Evolutionary conservation across 1,140 invertebrate species (phyloP).

Genomic region (Thalassaphorura encarpata): DNA sequence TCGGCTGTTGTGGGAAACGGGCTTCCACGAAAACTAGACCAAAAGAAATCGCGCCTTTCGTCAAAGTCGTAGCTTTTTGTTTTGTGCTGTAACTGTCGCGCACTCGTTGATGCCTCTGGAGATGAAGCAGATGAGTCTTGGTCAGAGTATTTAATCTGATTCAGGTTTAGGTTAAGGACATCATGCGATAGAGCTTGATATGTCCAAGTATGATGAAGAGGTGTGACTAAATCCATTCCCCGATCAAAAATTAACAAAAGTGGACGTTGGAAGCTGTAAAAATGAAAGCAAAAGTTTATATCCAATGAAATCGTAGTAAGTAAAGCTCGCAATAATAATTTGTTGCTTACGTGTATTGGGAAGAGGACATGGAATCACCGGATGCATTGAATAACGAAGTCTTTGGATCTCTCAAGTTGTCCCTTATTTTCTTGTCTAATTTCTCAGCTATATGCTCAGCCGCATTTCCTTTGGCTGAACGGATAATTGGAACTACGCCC

Average conservation of each 20-base stretch:
- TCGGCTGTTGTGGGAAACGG: slow-evolving; percentile 97
- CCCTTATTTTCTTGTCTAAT: slow-evolving; percentile 91
- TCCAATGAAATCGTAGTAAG: background rate
- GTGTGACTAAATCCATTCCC: slow-evolving; percentile 93
- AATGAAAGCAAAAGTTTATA: background rate
- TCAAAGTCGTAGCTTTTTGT: slow-evolving; percentile 85
- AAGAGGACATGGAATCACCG: slow-evolving; percentile 50
- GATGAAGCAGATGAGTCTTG: too few relatives aligned
- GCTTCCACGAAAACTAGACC: slow-evolving; percentile 82
- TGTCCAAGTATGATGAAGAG: slow-evolving; percentile 98
- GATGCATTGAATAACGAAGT: slow-evolving; percentile 91
- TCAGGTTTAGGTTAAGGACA: slow-evolving; percentile 80
- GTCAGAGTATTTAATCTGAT: slow-evolving; percentile 65
- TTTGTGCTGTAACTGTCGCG: slow-evolving; percentile 45
- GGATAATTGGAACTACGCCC: slow-evolving; percentile 87
- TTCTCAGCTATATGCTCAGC: slow-evolving; percentile 97
- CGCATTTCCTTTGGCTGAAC: slow-evolving; percentile 89
- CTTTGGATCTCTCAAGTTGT: slow-evolving; percentile 91
- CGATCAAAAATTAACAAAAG: slow-evolving; percentile 87
- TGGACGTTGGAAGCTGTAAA: slow-evolving; percentile 85
- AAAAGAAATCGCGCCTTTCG: slow-evolving; percentile 71
- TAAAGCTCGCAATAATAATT: background rate
- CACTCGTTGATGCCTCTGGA: slow-evolving; percentile 38
- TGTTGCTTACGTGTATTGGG: slow-evolving; percentile 39
- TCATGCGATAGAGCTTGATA: slow-evolving; percentile 96